These are phyloP conservation scores for Gavia stellata DNA, from an alignment of 2,113 vertebrate genomes.

Conservation along the genomic window DNA sequence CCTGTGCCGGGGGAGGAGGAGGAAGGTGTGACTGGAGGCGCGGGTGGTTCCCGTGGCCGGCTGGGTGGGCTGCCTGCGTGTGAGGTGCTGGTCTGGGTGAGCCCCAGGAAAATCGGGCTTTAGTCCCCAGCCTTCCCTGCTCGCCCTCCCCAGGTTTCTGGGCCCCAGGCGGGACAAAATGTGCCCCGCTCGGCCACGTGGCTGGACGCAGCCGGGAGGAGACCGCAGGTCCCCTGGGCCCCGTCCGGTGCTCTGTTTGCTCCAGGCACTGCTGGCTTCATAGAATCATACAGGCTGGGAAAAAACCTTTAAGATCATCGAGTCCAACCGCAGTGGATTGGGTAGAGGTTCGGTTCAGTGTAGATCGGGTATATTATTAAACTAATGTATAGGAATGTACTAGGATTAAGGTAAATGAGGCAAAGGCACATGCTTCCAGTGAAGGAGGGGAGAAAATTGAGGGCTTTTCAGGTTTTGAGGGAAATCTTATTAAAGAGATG, in stretches of 20 bases:
- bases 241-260: accelerated
- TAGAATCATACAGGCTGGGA: no score
- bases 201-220: accelerated
- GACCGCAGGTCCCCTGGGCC: not conserved
- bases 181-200: not conserved
- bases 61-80: not conserved
- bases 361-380: accelerated
- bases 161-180: accelerated
- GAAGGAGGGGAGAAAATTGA: accelerated
- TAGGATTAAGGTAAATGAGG: accelerated
- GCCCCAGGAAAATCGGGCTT: accelerated
- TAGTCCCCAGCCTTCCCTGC: accelerated
- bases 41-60: not conserved
- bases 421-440: accelerated
- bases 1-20: not conserved
- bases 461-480: not conserved
- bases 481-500: no score
- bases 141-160: accelerated
- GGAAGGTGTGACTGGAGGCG: accelerated
- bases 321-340: not conserved
- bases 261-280: not conserved
- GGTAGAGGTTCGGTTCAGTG: not conserved
- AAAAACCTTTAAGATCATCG: no score
- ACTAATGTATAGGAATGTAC: accelerated
- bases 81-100: not conserved